Percentiles rank a stretch among this genome's conserved stretches.
Conservation (phyloP, 2,888 invertebrate genomes). For the Onchidella celtica region DNA sequence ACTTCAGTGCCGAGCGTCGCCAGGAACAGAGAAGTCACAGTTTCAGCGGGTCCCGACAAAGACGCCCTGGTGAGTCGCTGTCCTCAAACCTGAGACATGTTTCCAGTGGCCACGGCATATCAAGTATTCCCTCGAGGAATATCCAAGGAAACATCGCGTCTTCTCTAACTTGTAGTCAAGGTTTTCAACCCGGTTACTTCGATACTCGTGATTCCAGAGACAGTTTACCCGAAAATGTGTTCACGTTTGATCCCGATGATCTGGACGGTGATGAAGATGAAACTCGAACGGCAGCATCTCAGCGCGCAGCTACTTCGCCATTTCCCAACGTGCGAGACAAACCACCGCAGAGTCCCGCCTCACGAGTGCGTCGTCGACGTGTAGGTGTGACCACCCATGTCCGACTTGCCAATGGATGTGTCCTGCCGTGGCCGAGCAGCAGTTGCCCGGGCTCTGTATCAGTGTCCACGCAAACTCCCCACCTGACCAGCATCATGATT, state of each 20-base stretch:
- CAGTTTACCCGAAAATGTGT: constrained; percentile 12
- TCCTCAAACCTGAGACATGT: not conserved
- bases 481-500: constrained; percentile 61
- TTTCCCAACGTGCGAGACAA: not conserved
- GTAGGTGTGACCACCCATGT: constrained; percentile 6
- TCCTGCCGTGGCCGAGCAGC: constrained; percentile 1
- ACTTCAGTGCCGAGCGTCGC: not conserved
- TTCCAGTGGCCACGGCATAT: not conserved
- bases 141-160: not conserved
- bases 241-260: constrained; percentile 42
- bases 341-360: constrained; percentile 1
- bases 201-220: constrained; percentile 8
- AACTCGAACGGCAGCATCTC: not conserved
- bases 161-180: not conserved
- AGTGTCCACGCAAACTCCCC: constrained; percentile 68
- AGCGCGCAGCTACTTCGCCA: not conserved
- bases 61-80: not conserved
- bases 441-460: constrained; percentile 11
- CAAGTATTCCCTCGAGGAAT: not conserved
- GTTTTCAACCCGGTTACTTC: constrained; percentile 1
- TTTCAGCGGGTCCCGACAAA: not conserved
- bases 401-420: constrained; percentile 15
- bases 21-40: not conserved
- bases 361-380: not conserved
- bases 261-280: constrained; percentile 15